Base-by-base conservation (phyloP, 2,797 vertebrate genomes). In the Halcyon leucocephala region DNA sequence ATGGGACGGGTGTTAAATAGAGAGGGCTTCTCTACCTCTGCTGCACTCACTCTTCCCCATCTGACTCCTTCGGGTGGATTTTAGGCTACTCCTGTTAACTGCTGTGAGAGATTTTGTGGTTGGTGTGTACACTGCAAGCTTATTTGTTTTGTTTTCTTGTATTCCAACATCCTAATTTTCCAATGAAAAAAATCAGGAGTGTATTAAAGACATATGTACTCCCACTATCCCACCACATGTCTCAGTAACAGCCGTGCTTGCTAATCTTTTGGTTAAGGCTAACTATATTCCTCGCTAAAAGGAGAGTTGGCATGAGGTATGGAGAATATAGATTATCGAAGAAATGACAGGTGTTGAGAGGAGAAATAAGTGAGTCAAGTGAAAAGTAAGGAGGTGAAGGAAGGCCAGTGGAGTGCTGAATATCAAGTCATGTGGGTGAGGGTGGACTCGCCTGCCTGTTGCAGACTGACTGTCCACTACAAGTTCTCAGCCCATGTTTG, bases 91-190 rank as follows among this genome's bases (percentile, higher is more conserved):
- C 39, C 57, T 79, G 73, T 72, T 82, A 65, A 64, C 73, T 90
- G 80, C 5, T 17, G 46, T 46, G 51, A 76, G 77, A 90, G 73
- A 41, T 86, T 52, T 54, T 93, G 93, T 82, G 89, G 90, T 79
- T 70, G 73, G 20, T 70, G 81, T 90, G 41, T 69, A 69, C 64
- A 26, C 66, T 89, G 54, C 37, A 24, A 74, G 37, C 46, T 89
- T 79, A 26, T 67, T 93, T 87, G 44, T 81, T 94, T 91, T 90
- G 70, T 93, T 94, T 94, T 69, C 73, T 92, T 5, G 0, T 94
- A 64, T 84, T 84, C 66, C 51, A 86, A 14, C 16, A 7, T 64
- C 31, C 6, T 83, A 6, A 51, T 70, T 93, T 94, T 90, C 92
- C 62, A 86, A 2, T 18, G 1, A 58, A 84, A 62, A 83, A 92